Evolutionary conservation across 2,113 vertebrate genomes (phyloP).

Genomic region (Corythoichthys haematopterus): DNA sequence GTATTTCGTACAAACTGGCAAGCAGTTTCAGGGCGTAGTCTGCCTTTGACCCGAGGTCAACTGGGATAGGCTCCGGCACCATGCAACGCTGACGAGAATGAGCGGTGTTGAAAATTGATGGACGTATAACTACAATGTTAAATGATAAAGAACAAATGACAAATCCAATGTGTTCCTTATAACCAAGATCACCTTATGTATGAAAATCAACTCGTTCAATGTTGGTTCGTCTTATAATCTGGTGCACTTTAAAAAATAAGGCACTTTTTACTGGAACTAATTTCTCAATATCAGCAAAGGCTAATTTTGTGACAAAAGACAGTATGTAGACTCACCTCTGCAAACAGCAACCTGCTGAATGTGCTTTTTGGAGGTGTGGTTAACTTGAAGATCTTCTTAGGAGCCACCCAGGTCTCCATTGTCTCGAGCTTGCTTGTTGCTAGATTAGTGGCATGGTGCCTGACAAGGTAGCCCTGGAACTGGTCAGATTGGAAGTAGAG

Average conservation of each 20-base stretch:
- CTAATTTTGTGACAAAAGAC: constrained; percentile 22
- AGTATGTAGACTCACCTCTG: constrained; percentile 77
- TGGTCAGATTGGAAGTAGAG: constrained; percentile 94
- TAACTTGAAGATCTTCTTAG: constrained; percentile 87
- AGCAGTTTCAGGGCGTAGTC: too few relatives aligned
- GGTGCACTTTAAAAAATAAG: background rate
- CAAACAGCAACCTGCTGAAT: constrained; percentile 87
- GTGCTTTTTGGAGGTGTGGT: constrained; percentile 80
- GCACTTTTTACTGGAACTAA: constrained; percentile 35
- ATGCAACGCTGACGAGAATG: too few relatives aligned
- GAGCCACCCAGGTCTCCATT: constrained; percentile 94
- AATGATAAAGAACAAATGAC: too few relatives aligned
- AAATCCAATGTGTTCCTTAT: too few relatives aligned
- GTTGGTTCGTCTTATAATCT: background rate
- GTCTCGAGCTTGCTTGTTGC: constrained; percentile 94
- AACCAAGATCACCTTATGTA: too few relatives aligned
- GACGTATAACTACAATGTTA: too few relatives aligned
- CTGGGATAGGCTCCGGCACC: too few relatives aligned
- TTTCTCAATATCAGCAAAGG: constrained; percentile 26
- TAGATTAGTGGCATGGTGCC: constrained; percentile 90
- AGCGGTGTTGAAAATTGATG: too few relatives aligned
- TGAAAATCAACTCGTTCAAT: too few relatives aligned
- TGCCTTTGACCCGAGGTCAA: too few relatives aligned
- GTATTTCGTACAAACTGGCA: too few relatives aligned
- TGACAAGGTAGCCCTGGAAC: constrained; percentile 94